A percentile compares a stretch with the other conserved stretches of the same genome.
Evolutionary conservation across 2,888 invertebrate genomes (phyloP).

Genomic region (Eristalis tenax): DNA sequence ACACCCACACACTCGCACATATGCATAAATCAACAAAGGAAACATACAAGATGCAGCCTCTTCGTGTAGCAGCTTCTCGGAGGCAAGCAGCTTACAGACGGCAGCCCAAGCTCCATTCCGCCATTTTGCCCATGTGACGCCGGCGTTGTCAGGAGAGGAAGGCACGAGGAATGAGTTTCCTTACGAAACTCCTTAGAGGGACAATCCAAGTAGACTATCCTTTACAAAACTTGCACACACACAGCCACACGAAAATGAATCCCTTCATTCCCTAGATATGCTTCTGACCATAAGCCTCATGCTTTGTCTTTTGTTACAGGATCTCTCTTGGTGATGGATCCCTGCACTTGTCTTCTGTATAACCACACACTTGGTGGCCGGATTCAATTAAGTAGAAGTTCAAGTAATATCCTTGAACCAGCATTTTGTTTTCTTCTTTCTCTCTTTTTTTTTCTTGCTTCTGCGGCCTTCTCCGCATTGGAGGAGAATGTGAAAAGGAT

Average conservation of each 20-base stretch:
- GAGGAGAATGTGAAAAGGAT: background rate
- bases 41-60: background rate
- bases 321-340: conserved; percentile 22
- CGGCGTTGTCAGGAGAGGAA: background rate
- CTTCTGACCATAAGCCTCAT: conserved; percentile 31
- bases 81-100: background rate
- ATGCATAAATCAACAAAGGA: background rate
- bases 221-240: background rate
- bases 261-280: conserved; percentile 14
- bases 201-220: conserved; percentile 14
- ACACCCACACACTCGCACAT: background rate
- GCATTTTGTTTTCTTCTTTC: background rate
- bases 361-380: conserved; percentile 43
- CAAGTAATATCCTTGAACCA: conserved; percentile 52
- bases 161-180: background rate
- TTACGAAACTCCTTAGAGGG: conserved; percentile 7
- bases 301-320: conserved; percentile 9
- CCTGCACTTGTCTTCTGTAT: conserved; percentile 41
- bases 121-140: background rate
- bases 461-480: background rate
- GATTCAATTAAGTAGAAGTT: conserved; percentile 55
- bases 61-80: background rate
- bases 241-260: conserved; percentile 2
- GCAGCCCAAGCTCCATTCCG: background rate
- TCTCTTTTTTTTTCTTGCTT: background rate